A percentile compares a stretch with the other conserved stretches of the same genome.
These are phyloP conservation scores for Physocephala rufipes DNA, from an alignment of 2,888 invertebrate species.

Conservation along the genomic window DNA sequence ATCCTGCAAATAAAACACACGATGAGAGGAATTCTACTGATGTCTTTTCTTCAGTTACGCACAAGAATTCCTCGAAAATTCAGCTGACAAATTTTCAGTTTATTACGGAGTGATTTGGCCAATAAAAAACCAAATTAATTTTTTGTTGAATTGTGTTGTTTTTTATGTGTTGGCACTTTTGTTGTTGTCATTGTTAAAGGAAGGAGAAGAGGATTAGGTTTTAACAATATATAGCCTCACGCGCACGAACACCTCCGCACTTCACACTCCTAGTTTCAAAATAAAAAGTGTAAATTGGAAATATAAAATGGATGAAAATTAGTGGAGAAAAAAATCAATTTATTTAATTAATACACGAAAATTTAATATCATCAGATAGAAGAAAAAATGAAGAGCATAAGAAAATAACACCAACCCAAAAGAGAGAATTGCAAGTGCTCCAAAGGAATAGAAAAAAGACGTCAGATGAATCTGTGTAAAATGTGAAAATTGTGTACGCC, in stretches of 20 bases:
- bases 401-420: not conserved
- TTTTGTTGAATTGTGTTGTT: constrained; percentile 41
- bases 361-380: not conserved
- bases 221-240: not conserved
- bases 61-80: constrained; percentile 56
- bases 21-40: constrained; percentile 2
- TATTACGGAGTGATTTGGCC: not conserved
- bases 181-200: not conserved
- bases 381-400: not conserved
- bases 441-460: not conserved
- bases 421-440: not conserved
- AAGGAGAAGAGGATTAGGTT: constrained; percentile 39
- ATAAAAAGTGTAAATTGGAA: too few relatives aligned
- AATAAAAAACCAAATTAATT: constrained; percentile 37
- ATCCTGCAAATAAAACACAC: constrained; percentile 28
- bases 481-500: constrained; percentile 37
- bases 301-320: not conserved
- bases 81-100: constrained; percentile 38
- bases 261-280: too few relatives aligned
- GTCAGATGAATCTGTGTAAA: constrained; percentile 16
- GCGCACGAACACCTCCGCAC: constrained; percentile 12
- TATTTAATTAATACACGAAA: not conserved
- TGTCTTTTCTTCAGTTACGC: constrained; percentile 51
- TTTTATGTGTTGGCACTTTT: not conserved
- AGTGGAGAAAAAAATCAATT: not conserved